Evolutionary conservation across 2,888 invertebrate genomes (phyloP), one percentile per base, ranked within the genome.

Genomic region (Linyphia triangularis): DNA sequence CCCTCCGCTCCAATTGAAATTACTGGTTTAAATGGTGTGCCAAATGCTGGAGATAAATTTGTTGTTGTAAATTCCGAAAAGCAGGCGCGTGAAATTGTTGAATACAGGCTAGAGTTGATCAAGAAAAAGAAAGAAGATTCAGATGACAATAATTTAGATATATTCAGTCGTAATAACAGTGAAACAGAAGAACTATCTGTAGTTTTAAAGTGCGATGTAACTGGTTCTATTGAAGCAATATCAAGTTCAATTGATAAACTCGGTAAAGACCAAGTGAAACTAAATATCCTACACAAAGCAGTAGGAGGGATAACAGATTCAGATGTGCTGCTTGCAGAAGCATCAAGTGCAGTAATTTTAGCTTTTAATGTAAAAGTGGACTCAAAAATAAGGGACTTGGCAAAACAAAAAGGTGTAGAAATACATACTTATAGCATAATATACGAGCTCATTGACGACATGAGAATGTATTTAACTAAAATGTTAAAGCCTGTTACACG

Each of bases 171-270:
- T 59, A 65, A 65, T 16, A n/a, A 13, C 16, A 65, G 10, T 16
- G 28, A 65, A 30, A 28, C 10, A 16, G 30, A 65, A 28, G 30
- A 26, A 13, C 65, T 65, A 10, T n/a, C n/a, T n/a, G 37, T 85
- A 22, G 30, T 88, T 6, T n/a, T 90, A 89, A 26, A 93, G 95
- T 96, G 96, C 24, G 99, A 99, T 93, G 99, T 99, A 2, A 96
- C 97, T 92, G 99, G 99, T 0, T 97, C 98, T 0, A 95, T 99
- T 63, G 99, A 99, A 93, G 99, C 99, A 0, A 96, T 99, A 90
- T 93, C 98, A 90, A 96, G 98, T 92, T 96, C 97, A 10, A 92
- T 99, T 81, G 96, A 96, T 90, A 96, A 97, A 0, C 99, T 98
- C 92, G 28, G 19, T 16, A 28, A 10, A 16, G 30, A 65, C 13